Conservation (phyloP, 2,797 vertebrate genomes). For the Mormyrops boulengeri region DNA sequence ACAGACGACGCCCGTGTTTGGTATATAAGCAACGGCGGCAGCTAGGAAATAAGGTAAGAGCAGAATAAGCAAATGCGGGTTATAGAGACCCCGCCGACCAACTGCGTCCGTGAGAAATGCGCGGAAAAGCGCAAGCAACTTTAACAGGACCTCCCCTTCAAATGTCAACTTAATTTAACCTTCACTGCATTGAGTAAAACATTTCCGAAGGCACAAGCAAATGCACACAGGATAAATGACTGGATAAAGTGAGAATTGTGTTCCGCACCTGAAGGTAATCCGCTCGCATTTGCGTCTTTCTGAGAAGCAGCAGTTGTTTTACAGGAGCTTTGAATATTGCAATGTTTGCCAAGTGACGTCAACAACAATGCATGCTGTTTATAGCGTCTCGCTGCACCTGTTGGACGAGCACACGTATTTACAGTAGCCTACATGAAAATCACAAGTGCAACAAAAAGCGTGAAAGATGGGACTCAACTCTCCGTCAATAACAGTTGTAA, state of each 20-base stretch:
- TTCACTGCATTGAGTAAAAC: background rate
- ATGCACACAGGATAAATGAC: background rate
- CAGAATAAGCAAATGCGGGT: background rate
- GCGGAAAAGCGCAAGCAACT: constrained; percentile 44
- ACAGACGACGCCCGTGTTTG: constrained; percentile 16
- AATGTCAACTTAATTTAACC: constrained; percentile 4
- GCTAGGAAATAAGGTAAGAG: constrained; percentile 6
- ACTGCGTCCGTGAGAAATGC: constrained; percentile 4
- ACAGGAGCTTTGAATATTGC: constrained; percentile 10
- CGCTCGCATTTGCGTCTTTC: background rate
- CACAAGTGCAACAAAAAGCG: background rate
- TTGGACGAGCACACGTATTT: background rate
- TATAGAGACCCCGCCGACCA: background rate
- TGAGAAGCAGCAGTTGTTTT: background rate
- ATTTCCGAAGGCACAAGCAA: background rate
- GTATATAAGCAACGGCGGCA: constrained; percentile 15
- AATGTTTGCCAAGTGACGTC: constrained; percentile 32
- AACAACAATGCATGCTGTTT: constrained; percentile 16
- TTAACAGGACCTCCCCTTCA: constrained; percentile 18
- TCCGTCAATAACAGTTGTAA: background rate
- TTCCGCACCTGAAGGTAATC: background rate
- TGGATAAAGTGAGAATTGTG: background rate
- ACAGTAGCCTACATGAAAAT: background rate
- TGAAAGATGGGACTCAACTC: background rate
- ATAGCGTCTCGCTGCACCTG: constrained; percentile 10